Percentiles rank a stretch among this genome's conserved stretches.
phyloP scores from a whole-genome alignment of 1,140 invertebrate genomes.

The Acromyrmex echinatior region DNA sequence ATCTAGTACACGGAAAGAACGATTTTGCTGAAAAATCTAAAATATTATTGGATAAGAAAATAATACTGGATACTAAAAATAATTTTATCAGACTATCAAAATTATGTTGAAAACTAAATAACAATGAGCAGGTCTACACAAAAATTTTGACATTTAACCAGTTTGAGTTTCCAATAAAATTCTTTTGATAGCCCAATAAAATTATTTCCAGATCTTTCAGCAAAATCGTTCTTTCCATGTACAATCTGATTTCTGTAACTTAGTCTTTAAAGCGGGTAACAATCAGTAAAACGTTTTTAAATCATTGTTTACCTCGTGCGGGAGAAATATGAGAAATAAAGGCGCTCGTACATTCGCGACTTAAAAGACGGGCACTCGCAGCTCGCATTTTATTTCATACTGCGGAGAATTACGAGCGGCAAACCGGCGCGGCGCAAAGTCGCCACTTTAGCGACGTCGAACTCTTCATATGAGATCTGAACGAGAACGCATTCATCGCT shows the following conservation, averaged over 20 bases:
- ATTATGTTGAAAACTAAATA: no score
- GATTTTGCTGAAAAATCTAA: no score
- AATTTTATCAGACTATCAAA: no score
- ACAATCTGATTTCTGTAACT: neutral
- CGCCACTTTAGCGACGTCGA: neutral
- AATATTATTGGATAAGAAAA: no score
- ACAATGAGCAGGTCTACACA: no score
- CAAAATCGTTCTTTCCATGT: no score
- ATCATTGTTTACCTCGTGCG: neutral
- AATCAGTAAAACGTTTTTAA: neutral
- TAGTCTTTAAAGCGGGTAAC: neutral
- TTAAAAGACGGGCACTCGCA: neutral
- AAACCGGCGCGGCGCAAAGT: neutral
- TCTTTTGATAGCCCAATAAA: no score
- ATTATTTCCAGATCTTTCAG: no score
- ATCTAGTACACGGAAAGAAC: neutral
- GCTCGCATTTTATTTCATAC: slow-evolving; percentile 25
- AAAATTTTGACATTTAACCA: no score
- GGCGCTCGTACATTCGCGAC: neutral
- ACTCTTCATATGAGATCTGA: neutral
- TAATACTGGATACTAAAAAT: no score
- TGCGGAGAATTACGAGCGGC: slow-evolving; percentile 46
- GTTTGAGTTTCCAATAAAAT: no score
- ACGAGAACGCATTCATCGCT: neutral
- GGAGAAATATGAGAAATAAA: slow-evolving; percentile 1